Evolutionary conservation across 2,888 invertebrate genomes (phyloP).

Genomic region (Lasioglossum morio): DNA sequence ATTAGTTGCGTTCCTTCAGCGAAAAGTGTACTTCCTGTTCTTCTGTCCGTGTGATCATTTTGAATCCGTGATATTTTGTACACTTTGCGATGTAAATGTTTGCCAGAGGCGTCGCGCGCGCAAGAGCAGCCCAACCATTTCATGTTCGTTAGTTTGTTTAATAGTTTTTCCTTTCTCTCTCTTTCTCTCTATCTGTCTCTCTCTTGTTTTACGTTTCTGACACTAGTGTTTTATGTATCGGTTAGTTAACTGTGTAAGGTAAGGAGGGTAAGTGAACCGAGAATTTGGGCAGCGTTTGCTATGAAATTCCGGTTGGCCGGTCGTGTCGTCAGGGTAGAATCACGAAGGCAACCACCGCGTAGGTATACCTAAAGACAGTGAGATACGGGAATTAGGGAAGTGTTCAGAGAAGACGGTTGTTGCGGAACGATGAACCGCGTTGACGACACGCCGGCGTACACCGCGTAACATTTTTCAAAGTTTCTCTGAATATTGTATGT

Average conservation of each 20-base stretch:
- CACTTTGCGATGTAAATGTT: slow-evolving; percentile 48
- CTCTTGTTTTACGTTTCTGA: background rate
- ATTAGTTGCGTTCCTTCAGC: slow-evolving; percentile 30
- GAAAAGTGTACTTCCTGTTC: slow-evolving; percentile 12
- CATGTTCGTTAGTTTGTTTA: slow-evolving; percentile 8
- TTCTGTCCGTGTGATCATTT: slow-evolving; percentile 49
- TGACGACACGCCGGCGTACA: slow-evolving; percentile 30
- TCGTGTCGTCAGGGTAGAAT: slow-evolving; percentile 6
- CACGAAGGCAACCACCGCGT: background rate
- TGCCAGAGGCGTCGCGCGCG: slow-evolving; percentile 16
- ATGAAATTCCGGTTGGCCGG: slow-evolving; percentile 29
- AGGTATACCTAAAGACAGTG: slow-evolving; percentile 28
- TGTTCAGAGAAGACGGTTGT: slow-evolving; percentile 14
- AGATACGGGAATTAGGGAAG: slow-evolving; percentile 19
- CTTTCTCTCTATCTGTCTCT: background rate
- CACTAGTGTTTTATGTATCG: slow-evolving; percentile 26
- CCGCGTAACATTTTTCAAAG: slow-evolving; percentile 61
- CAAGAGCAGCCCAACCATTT: slow-evolving; percentile 36
- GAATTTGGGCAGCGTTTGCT: slow-evolving; percentile 49
- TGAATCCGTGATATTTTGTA: slow-evolving; percentile 52
- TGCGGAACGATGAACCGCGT: slow-evolving; percentile 24
- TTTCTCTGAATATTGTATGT: slow-evolving; percentile 73
- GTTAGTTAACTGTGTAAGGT: slow-evolving; percentile 35
- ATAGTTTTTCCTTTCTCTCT: background rate
- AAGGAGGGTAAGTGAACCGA: slow-evolving; percentile 32